These are phyloP conservation scores for Phodopus roborovskii DNA, from an alignment of 2,113 vertebrate genomes.

Conservation along the genomic window DNA sequence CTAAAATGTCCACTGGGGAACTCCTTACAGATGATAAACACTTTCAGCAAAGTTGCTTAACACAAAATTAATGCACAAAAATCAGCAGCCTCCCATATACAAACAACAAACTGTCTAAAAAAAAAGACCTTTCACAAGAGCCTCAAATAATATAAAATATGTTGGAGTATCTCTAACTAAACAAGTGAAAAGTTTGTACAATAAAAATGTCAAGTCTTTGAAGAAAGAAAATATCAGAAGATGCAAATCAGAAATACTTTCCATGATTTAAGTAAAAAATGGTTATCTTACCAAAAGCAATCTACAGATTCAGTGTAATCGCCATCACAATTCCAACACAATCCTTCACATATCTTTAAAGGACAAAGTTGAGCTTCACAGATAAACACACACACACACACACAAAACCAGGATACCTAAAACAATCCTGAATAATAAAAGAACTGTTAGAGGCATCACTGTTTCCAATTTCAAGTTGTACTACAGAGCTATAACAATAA, in stretches of 20 bases:
- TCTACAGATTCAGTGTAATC: neutral
- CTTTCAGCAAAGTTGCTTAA: neutral
- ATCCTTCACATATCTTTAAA: neutral
- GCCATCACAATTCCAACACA: neutral
- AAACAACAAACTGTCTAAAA: neutral
- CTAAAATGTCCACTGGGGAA: neutral
- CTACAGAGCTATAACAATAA: neutral
- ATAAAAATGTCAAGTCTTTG: neutral
- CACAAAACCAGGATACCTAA: neutral
- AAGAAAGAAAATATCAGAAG: neutral
- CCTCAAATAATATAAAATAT: neutral
- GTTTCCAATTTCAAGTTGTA: neutral
- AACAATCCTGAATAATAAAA: neutral
- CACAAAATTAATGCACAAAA: neutral
- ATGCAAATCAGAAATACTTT: neutral
- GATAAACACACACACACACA: neutral
- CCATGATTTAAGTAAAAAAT: neutral
- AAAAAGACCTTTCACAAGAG: neutral
- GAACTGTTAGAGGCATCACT: neutral
- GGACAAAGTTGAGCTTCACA: neutral
- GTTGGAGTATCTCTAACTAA: neutral
- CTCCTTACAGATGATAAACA: neutral
- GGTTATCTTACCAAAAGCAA: neutral
- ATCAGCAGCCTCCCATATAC: neutral
- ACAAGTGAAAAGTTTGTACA: neutral